Conservation (phyloP, 1,140 invertebrate genomes). For the Apis laboriosa region DNA sequence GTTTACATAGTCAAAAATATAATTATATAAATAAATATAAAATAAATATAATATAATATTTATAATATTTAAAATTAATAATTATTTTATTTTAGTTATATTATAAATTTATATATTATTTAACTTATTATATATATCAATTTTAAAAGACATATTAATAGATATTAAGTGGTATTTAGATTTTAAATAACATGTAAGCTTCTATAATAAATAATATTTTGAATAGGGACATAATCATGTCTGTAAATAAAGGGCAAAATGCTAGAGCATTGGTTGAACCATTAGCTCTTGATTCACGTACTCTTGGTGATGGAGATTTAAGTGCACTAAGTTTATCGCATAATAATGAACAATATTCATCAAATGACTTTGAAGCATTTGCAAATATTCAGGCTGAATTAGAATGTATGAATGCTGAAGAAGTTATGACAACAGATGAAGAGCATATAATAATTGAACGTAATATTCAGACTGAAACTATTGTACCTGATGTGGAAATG, state of each 20-base stretch:
- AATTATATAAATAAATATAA: neutral
- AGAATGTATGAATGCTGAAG: slow-evolving; percentile 78
- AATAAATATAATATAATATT: no score
- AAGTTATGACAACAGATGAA: slow-evolving; percentile 77
- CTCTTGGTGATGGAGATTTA: slow-evolving; percentile 73
- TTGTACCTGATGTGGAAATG: slow-evolving; percentile 76
- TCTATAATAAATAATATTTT: slow-evolving; percentile 15
- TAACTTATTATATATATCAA: neutral
- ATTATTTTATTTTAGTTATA: no score
- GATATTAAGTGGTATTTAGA: neutral
- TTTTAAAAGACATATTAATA: neutral
- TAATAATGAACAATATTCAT: slow-evolving; percentile 69
- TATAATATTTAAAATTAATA: no score
- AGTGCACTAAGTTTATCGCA: slow-evolving; percentile 71
- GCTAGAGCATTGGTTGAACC: slow-evolving; percentile 75
- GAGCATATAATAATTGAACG: slow-evolving; percentile 62
- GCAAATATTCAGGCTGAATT: slow-evolving; percentile 79
- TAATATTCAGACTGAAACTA: slow-evolving; percentile 69
- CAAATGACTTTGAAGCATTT: slow-evolving; percentile 77
- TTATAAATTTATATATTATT: neutral
- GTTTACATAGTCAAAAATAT: neutral
- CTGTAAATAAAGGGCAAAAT: slow-evolving; percentile 71
- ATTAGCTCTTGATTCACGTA: slow-evolving; percentile 67
- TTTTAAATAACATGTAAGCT: slow-evolving; percentile 7
- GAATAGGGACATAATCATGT: slow-evolving; percentile 67